Conservation (phyloP, 2,113 vertebrate species). For the Gila orcuttii region DNA sequence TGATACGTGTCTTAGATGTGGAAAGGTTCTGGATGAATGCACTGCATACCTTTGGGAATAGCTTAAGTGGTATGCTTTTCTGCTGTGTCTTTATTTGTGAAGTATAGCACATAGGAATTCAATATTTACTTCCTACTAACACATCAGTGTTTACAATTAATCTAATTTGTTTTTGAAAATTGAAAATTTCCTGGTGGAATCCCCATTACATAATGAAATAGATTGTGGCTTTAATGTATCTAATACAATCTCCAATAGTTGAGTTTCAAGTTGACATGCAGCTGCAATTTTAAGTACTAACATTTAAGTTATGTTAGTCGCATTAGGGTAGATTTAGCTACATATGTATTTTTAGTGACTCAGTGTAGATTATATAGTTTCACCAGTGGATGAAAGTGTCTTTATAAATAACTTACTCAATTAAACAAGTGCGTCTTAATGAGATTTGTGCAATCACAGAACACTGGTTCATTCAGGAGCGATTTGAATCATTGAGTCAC, state of each 20-base stretch:
- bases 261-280: background rate
- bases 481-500: background rate
- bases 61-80: background rate
- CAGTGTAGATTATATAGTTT: background rate
- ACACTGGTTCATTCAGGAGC: background rate
- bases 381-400: background rate
- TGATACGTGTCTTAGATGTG: background rate
- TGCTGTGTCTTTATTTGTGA: constrained; percentile 16
- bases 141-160: background rate
- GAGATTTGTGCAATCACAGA: no score
- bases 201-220: background rate
- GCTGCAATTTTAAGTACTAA: background rate
- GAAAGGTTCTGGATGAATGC: constrained; percentile 9
- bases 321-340: background rate
- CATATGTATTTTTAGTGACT: background rate
- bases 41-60: background rate
- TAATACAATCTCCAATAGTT: background rate
- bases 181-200: background rate
- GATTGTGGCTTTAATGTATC: no score
- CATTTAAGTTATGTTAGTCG: background rate
- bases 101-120: background rate
- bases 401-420: background rate
- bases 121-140: constrained; percentile 5
- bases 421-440: background rate
- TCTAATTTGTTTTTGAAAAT: background rate